A percentile compares a stretch with the other conserved stretches of the same genome.
Conservation (phyloP, 1,140 invertebrate species). For the Eurosta solidaginis region DNA sequence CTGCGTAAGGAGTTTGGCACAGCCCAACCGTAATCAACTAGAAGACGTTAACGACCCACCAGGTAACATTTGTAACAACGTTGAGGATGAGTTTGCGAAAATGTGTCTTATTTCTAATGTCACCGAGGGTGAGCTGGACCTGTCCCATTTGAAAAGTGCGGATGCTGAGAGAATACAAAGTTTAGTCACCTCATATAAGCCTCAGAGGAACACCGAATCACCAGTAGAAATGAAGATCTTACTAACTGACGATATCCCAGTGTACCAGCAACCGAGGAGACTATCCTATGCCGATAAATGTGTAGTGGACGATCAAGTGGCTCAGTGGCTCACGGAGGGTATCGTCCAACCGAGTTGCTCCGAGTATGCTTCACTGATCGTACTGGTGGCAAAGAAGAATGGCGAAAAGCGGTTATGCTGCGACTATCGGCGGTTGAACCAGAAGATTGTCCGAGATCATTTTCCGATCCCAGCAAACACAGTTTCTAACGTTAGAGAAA, state of each 20-base stretch:
- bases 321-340: constrained; percentile 44
- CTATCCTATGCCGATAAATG: constrained; percentile 45
- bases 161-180: too few relatives aligned
- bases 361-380: constrained; percentile 21
- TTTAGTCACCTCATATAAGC: neutral
- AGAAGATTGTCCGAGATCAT: constrained; percentile 36
- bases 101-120: too few relatives aligned
- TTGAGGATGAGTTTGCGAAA: too few relatives aligned
- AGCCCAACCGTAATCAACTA: too few relatives aligned
- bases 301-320: constrained; percentile 45
- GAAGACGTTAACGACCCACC: too few relatives aligned
- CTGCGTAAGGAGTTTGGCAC: neutral
- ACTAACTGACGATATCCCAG: constrained; percentile 41
- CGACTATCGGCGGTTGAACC: constrained; percentile 41
- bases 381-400: constrained; percentile 27
- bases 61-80: too few relatives aligned
- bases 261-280: constrained; percentile 44
- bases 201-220: neutral
- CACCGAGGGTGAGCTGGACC: too few relatives aligned
- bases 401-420: constrained; percentile 35
- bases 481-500: too few relatives aligned
- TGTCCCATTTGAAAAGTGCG: too few relatives aligned
- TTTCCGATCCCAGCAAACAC: constrained; percentile 41
- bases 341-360: constrained; percentile 40
- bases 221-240: constrained; percentile 37